These are phyloP conservation scores for Anguilla japonica DNA, from an alignment of 2,113 vertebrate genomes.

Conservation along the genomic window DNA sequence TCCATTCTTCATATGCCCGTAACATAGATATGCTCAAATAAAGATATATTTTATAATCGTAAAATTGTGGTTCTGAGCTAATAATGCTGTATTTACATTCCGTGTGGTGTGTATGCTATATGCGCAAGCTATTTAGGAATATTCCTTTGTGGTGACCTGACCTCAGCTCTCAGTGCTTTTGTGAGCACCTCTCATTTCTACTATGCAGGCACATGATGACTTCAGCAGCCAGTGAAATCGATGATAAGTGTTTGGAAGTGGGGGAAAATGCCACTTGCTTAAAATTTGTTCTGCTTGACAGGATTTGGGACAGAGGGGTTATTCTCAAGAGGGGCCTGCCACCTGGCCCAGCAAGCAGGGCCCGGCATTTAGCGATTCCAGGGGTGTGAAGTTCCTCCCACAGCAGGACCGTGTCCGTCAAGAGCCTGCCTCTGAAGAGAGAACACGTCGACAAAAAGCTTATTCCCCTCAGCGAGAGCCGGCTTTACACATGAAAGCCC, in stretches of 20 bases:
- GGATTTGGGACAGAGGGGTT: background rate
- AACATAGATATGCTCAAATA: no score
- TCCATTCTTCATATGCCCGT: no score
- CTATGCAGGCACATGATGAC: background rate
- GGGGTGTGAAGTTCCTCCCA: background rate
- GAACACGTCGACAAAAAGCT: background rate
- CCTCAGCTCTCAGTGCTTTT: background rate
- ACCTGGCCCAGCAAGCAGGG: background rate
- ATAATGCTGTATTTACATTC: no score
- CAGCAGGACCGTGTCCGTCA: background rate
- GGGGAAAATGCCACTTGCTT: background rate
- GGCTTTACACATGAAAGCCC: background rate
- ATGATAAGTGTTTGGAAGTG: background rate
- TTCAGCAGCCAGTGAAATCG: background rate
- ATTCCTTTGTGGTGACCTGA: no score
- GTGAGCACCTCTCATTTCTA: background rate
- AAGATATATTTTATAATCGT: no score
- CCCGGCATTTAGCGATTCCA: background rate
- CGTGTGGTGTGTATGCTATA: no score
- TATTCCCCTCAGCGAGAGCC: background rate
- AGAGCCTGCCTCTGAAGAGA: background rate
- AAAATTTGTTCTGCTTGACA: background rate
- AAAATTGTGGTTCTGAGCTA: no score
- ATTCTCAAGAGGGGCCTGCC: background rate
- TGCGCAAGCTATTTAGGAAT: no score